Base-by-base conservation (phyloP, 1,140 invertebrate species). In the Schmidtea mediterranea region DNA sequence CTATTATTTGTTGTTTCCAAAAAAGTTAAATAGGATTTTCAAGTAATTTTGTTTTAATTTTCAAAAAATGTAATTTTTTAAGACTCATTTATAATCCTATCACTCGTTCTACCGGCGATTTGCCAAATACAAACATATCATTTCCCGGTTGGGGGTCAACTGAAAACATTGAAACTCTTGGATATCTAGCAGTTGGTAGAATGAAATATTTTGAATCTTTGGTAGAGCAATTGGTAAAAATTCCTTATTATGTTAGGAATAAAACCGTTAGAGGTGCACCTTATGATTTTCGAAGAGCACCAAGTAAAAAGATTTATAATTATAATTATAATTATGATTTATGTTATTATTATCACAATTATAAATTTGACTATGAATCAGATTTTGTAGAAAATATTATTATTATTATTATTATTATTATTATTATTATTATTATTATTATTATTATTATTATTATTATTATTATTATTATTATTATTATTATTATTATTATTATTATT, bases 71-170 rank as follows among this genome's bases (percentile, higher is more conserved):
- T 32, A 32, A 32, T 6, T 10, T n/a, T 6, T 56, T 45, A 39
- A 69, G 68, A 62, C 67, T 95, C 15, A 72, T 73, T 43, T 97
- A 92, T 69, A 73, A 95, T 60, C 79, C 79, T 64, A 68, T 66
- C 1, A 89, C 82, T 0, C 71, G 79, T 51, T 82, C 70, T 23
- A 90, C 87, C 0, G 69, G 58, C 9, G 84, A 86, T 63, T 69
- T 76, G 43, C 74, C 74, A 41, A 90, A 90, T 15, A 89, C 95
- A 0, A 75, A 82, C 9, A 80, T 78, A 13, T 63, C 74, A 48
- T 72, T 94, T 43, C 80, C 82, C 19, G 79, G 78, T 2, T 95
- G 87, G 76, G 87, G 87, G 9, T 70, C 77, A 57, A 76, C 63
- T n/a, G 40, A 47, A 12, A 58, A 56, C 8, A 82, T 95, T 0